These are phyloP conservation scores for Loxodonta africana DNA, from an alignment of 2,113 vertebrate genomes.

Conservation along the genomic window DNA sequence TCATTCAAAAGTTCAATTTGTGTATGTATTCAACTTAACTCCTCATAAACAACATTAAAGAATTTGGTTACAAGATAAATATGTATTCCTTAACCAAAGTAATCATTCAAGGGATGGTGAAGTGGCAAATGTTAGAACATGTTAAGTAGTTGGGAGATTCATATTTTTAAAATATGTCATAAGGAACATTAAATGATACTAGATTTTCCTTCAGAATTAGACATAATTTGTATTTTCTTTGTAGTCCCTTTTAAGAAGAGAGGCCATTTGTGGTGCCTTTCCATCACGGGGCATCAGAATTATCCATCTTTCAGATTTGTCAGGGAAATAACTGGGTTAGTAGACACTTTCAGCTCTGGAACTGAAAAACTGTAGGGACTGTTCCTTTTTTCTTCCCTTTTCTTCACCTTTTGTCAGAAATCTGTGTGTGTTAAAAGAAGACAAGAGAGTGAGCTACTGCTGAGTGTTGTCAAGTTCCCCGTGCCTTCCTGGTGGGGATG, in stretches of 20 bases:
- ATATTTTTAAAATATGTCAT: not conserved
- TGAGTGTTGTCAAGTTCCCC: not conserved
- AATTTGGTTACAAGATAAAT: not conserved
- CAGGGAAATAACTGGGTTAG: not conserved
- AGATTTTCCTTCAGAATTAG: not conserved
- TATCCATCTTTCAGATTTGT: not conserved
- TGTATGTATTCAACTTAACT: not conserved
- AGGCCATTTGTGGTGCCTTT: not conserved
- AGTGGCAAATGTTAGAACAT: not conserved
- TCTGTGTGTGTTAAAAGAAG: slow-evolving; percentile 1
- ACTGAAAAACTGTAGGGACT: not conserved
- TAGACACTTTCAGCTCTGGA: not conserved
- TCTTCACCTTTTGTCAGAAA: not conserved
- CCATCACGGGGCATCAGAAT: not conserved
- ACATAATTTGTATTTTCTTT: not conserved
- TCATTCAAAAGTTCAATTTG: not conserved
- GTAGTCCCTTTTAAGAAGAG: slow-evolving; percentile 4
- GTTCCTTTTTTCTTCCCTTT: not conserved
- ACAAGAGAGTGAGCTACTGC: not conserved
- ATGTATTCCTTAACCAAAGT: not conserved
- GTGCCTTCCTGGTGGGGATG: not conserved
- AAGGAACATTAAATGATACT: not conserved
- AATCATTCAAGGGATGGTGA: not conserved
- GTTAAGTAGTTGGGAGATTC: not conserved
- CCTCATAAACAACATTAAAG: not conserved